Evolutionary conservation across 2,113 vertebrate genomes (phyloP), one percentile per base, ranked within the genome.

Genomic region (Ptyas mucosa): DNA sequence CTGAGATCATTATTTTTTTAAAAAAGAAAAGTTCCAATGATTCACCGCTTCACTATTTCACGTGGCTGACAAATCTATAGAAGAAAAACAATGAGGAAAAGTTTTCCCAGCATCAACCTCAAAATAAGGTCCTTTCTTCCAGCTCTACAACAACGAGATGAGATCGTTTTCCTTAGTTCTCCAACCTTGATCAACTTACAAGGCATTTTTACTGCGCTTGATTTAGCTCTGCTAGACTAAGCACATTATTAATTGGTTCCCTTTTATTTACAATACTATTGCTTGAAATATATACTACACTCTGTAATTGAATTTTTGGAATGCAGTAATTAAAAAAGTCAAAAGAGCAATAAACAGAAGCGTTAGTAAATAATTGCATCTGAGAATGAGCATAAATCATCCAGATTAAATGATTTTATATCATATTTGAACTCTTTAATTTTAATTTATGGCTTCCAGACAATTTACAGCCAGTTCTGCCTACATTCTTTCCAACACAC

Each of bases 291-390:
- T 97, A 97, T 95, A 96, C 96, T 92, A 93, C 93, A 87, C 57
- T 93, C 1, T 24, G 91, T 97, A 98, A 98, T 97, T 97, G 97
- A 97, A 97, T 97, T 97, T 97, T 88, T 93, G 96, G 97, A 97
- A 96, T 94, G 88, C 95, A 89, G 96, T 97, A 98, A 98, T 98
- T 98, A 97, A 96, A 97, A 95, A 97, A 98, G 96, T 95, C 97
- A 97, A 94, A 97, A 97, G 96, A 97, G 97, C 97, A 97, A 97
- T 97, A 97, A 98, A 96, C 89, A 94, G 95, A 96, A 96, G 96
- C 46, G 6, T 95, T 94, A 39, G 87, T 97, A 97, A 98, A 97
- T 97, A 97, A 97, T 94, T 96, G 95, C 93, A 89, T 96, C 90
- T 92, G 97, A 97, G 96, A 94, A 95, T 8, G 8, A 95, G 91